These are phyloP conservation scores for Margarornis squamiger DNA, from an alignment of 2,797 vertebrate species.

Conservation along the genomic window DNA sequence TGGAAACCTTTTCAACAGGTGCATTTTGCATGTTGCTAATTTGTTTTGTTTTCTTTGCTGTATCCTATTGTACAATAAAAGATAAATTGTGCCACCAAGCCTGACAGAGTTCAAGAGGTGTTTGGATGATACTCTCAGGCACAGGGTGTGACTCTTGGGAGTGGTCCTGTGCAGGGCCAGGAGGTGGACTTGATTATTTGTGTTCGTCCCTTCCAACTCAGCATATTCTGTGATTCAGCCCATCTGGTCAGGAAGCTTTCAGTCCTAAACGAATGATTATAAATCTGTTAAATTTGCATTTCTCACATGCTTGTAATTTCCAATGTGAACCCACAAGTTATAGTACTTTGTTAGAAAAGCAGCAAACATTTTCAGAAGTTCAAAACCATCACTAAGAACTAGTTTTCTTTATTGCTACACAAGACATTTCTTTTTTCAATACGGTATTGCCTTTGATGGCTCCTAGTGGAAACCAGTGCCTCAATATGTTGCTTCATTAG, in stretches of 20 bases:
- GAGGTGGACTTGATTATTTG: not conserved
- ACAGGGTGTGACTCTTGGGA: not conserved
- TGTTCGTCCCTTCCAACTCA: not conserved
- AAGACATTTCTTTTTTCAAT: not conserved
- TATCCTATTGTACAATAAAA: not conserved
- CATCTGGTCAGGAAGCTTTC: not conserved
- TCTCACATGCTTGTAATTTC: not conserved
- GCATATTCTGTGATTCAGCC: not conserved
- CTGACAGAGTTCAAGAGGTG: not conserved
- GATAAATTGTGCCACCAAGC: not conserved
- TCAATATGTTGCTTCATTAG: conserved; percentile 48
- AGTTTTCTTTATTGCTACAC: not conserved
- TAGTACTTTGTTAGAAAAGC: not conserved
- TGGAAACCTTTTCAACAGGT: not conserved
- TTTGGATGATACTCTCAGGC: not conserved
- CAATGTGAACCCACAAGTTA: not conserved
- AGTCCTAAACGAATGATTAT: not conserved
- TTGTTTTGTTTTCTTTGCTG: not conserved
- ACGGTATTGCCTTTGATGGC: not conserved
- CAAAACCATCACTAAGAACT: not conserved
- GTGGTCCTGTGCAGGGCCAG: not conserved
- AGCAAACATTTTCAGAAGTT: not conserved
- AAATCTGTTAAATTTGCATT: not conserved
- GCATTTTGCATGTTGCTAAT: not conserved
- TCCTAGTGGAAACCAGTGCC: not conserved